phyloP scores from a whole-genome alignment of 2,113 vertebrate species.

The Hyla sarda region DNA sequence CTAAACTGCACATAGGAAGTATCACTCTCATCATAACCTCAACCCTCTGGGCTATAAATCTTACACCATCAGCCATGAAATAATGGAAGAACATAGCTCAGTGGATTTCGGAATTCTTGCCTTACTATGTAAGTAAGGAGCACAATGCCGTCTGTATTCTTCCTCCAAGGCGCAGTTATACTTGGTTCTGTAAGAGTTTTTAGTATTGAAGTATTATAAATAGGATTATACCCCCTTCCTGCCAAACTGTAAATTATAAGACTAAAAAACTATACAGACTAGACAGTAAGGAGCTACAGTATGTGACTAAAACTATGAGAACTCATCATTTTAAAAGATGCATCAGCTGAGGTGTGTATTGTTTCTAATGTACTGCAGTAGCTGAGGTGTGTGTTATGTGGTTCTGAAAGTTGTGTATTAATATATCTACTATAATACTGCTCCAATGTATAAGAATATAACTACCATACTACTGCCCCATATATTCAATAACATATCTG shows the following conservation, averaged over 20 bases:
- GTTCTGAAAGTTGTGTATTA: too few species aligned
- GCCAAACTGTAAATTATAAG: not conserved
- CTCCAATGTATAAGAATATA: too few species aligned
- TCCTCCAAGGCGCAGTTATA: not conserved
- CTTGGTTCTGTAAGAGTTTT: not conserved
- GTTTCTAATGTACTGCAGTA: too few species aligned
- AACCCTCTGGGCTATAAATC: not conserved
- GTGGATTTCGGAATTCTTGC: not conserved
- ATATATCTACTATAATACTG: too few species aligned
- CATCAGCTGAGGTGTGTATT: too few species aligned
- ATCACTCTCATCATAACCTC: not conserved
- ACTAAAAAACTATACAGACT: too few species aligned
- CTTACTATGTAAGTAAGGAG: not conserved
- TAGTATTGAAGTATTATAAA: not conserved
- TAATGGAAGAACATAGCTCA: not conserved
- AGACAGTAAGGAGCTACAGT: not conserved
- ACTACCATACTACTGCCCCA: too few species aligned
- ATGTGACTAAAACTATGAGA: too few species aligned
- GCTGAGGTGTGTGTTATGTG: too few species aligned
- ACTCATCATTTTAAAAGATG: too few species aligned
- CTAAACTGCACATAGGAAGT: not conserved
- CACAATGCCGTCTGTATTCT: not conserved
- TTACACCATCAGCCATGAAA: not conserved
- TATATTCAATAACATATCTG: not conserved
- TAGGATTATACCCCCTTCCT: not conserved